Evolutionary conservation across 2,888 invertebrate species (phyloP), one percentile per base, ranked within the genome.

Genomic region (Rhabditoides inermis): DNA sequence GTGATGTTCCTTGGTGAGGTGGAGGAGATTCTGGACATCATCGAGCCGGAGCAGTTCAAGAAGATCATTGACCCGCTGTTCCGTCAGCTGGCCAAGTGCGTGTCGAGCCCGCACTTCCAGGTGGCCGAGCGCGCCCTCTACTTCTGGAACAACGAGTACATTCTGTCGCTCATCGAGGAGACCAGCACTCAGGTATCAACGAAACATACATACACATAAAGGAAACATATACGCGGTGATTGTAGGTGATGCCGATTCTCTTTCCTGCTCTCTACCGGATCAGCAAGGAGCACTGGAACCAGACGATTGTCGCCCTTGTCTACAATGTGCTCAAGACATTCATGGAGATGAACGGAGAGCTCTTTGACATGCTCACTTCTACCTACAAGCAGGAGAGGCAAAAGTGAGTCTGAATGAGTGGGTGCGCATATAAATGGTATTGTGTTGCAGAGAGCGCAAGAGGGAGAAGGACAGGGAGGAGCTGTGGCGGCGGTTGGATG

Each of bases 131-230:
- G 98, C 80, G 94, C 98, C 73, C 83, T 98, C 70, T 98, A 92
- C 82, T 94, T 90, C 82, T 98, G 95, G 95, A 98, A 98, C 84
- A 98, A 95, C 82, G 98, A 99, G 83, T 99, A 98, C 81, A 91
- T 98, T 77, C 87, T 95, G 86, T 91, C 91, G 63, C 82, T 98
- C 81, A 94, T 98, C 83, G 91, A 92, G 79, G 95, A 98, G 79
- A 95, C 95, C 82, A 92, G 90, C 79, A 86, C 88, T 79, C 87
- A 66, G 54, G 65, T 69, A 35, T 40, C 7, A 40, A 7, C 15
- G n/a, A 10, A 45, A 40, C 18, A 6, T 39, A 39, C 6, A n/a
- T 15, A n/a, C n/a, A n/a, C n/a, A 12, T n/a, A 12, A n/a, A 40
- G 18, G 15, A n/a, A 20, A 26, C 22, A 1, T 15, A 12, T 22